Evolutionary conservation across 2,113 vertebrate genomes (phyloP).

Genomic region (Tupaia chinensis): DNA sequence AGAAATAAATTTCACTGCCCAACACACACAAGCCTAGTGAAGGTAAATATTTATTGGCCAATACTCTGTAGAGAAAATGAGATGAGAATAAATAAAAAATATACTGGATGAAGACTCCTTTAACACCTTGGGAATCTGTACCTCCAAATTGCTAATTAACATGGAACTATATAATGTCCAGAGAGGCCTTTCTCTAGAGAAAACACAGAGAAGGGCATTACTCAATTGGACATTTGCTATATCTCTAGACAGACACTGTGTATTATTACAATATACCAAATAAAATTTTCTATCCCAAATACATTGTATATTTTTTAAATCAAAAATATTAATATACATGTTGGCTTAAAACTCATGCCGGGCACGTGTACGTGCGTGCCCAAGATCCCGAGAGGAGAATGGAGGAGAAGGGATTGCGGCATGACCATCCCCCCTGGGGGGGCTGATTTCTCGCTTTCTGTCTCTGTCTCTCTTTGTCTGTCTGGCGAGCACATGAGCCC

Average conservation of each 20-base stretch:
- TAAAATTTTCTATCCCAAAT: too few species aligned
- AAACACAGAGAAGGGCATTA: background rate
- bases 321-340: too few species aligned
- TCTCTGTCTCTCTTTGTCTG: too few species aligned
- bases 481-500: too few species aligned
- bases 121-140: background rate
- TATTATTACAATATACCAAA: too few species aligned
- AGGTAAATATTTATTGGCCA: background rate
- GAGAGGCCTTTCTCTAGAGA: background rate
- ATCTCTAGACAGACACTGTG: background rate
- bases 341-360: too few species aligned
- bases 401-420: too few species aligned
- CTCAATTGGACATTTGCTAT: background rate
- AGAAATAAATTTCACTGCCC: background rate
- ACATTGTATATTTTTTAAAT: too few species aligned
- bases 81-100: background rate
- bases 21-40: background rate
- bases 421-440: too few species aligned
- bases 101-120: background rate
- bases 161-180: background rate
- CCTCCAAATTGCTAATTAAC: background rate
- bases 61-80: background rate
- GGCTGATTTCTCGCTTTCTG: too few species aligned
- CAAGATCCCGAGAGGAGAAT: too few species aligned
- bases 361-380: too few species aligned